Base-by-base conservation (phyloP, 37 sponge, comb jelly and placozoan genomes). In the Agelas oroides region DNA sequence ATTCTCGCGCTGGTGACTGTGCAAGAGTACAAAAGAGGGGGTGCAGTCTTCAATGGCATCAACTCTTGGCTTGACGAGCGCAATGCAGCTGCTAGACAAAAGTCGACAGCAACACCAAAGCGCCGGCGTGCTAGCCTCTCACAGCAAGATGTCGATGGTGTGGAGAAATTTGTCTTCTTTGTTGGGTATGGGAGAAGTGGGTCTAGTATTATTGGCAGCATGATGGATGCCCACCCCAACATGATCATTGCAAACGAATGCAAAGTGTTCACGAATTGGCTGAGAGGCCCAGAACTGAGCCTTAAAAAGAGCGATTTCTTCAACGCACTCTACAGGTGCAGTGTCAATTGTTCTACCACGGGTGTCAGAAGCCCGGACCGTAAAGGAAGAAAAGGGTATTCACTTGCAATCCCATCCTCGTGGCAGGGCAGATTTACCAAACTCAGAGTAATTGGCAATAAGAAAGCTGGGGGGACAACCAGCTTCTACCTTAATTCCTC, bases 171-270 rank as follows among this genome's bases (percentile, higher is more conserved):
- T 56, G 39, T 90, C 8, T 78, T 90, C 60, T 90, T 90, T 62
- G 30, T 90, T 63, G 90, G 90, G 21, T 79, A 80, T 30, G 72
- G 81, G 58, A 60, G 90, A 52, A 90, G 90, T 63, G 81, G 90
- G 6, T 85, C 84, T 70, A 90, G 90, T 59, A 84, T 90, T 39
- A 56, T 90, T 20, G 90, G 61, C 16, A 78, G 85, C 34, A 59
- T 78, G 34, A 46, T 90, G 28, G 90, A 90, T 75, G 90, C 90
- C 27, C 90, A 90, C 41, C 85, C 90, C 34, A 71, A 90, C 39
- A 32, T 59, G 6, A 70, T 84, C 27, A 58, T 90, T 27, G 78
- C 85, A 14, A 85, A 90, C 28, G 90, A 90, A 73, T 87, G 46
- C 59, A 72, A 72, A 20, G 67, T 79, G 21, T 87, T 87, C 35